Conservation (phyloP, 2,797 vertebrate genomes). For the Neoniphon sammara region DNA sequence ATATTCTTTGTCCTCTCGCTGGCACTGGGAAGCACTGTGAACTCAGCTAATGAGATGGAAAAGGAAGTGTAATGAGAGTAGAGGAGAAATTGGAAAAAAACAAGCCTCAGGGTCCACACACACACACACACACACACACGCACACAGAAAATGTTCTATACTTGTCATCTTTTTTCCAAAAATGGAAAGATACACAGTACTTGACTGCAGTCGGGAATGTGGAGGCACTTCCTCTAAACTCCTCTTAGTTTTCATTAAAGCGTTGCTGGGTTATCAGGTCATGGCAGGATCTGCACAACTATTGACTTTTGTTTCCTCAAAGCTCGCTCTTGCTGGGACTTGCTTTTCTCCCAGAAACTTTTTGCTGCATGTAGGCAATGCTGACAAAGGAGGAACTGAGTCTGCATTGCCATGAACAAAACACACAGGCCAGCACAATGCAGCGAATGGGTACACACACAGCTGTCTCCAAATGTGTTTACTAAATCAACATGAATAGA, state of each 20-base stretch:
- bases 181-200: constrained; percentile 2
- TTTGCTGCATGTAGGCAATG: constrained; percentile 22
- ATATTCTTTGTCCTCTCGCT: constrained; percentile 11
- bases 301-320: constrained; percentile 14
- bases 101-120: constrained; percentile 21
- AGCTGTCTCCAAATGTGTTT: constrained; percentile 34
- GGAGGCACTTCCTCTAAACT: constrained; percentile 4
- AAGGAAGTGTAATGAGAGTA: constrained; percentile 29
- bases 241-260: constrained; percentile 23
- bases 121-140: constrained; percentile 23
- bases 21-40: constrained; percentile 12
- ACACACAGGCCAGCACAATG: constrained; percentile 13
- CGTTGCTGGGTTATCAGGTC: not conserved
- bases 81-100: constrained; percentile 5
- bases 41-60: constrained; percentile 59
- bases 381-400: constrained; percentile 58
- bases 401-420: constrained; percentile 28
- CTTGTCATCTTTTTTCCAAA: constrained; percentile 8
- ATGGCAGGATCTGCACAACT: constrained; percentile 16
- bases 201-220: not conserved
- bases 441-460: not conserved
- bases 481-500: constrained; percentile 38
- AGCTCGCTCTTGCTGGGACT: not conserved
- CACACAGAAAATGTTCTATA: not conserved
- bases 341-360: constrained; percentile 1